Percentiles rank a stretch among this genome's conserved stretches.
phyloP scores from a whole-genome alignment of 2,113 vertebrate genomes.

The Murina feae region DNA sequence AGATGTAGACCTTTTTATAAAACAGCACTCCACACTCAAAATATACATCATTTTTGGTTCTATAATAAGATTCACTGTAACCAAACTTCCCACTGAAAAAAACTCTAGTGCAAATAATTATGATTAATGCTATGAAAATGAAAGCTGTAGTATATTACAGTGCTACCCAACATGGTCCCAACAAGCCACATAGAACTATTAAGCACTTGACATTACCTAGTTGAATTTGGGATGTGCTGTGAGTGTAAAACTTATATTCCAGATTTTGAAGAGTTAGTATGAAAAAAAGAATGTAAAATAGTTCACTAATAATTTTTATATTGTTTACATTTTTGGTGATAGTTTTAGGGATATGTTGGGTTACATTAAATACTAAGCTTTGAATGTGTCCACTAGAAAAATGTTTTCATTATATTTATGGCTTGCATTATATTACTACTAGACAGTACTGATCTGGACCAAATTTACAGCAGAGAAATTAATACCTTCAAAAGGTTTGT shows the following conservation, averaged over 20 bases:
- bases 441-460: background rate
- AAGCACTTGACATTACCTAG: background rate
- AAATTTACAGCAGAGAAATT: slow-evolving; percentile 16
- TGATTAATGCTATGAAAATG: background rate
- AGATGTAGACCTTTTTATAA: background rate
- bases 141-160: background rate
- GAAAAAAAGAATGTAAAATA: background rate
- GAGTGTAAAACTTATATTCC: background rate
- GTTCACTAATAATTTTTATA: background rate
- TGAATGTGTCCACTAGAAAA: background rate
- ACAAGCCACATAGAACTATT: background rate
- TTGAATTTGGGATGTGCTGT: background rate
- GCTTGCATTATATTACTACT: background rate
- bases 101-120: background rate
- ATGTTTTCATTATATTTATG: background rate
- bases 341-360: background rate
- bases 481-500: background rate
- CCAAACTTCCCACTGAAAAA: background rate
- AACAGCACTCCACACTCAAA: background rate
- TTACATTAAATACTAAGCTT: background rate
- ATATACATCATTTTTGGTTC: background rate
- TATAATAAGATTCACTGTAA: background rate
- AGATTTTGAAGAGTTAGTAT: background rate
- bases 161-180: background rate
- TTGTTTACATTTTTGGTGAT: background rate